Base-by-base conservation (phyloP, 2,888 invertebrate genomes). In the Phengaris arion region DNA sequence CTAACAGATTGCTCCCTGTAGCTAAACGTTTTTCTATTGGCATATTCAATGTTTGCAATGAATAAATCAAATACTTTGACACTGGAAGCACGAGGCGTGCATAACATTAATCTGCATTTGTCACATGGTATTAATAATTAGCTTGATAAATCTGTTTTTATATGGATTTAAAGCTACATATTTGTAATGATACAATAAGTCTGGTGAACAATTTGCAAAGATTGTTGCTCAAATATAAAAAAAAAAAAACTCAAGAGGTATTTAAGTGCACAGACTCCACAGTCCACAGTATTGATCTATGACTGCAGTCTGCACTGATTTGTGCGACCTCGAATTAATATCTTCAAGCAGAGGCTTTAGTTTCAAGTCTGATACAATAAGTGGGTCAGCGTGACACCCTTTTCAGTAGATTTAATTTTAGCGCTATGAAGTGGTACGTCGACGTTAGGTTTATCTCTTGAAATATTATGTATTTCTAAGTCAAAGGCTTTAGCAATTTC, bases 401-500 rank as follows among this genome's bases (percentile, higher is more conserved):
- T 72, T 72, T 72, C 72, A 72, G 52, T 72, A 72, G 72, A 72
- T 72, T 72, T 72, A 72, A 72, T 72, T 54, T 72, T 45, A 54
- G 54, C 35, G 64, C 13, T 72, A 72, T 72, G 52, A 72, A 72
- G 72, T 54, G 35, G 70, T 15, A 35, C 35, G 68, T 8, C 6
- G 9, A 6, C 68, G 35, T 48, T 48, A 13, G 52, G 13, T 51
- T 51, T 70, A 72, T 72, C 72, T 72, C 45, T 72, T 51, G 48
- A 70, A 51, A 51, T 70, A 35, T 35, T 35, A 72, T 54, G 48
- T 70, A 48, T 22, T 64, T 64, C 64, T 64, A 10, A 64, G 64
- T 64, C 64, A 45, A 64, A 64, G 35, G 64, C 64, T 64, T 64
- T 64, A 35, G 64, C 6, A 12, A 70, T 10, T 51, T 22, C 22